Evolutionary conservation across 30 jellyfish, hydroid and myxozoan genomes (phyloP), one percentile per base, ranked within the genome.

Genomic region (Aurelia sp.): DNA sequence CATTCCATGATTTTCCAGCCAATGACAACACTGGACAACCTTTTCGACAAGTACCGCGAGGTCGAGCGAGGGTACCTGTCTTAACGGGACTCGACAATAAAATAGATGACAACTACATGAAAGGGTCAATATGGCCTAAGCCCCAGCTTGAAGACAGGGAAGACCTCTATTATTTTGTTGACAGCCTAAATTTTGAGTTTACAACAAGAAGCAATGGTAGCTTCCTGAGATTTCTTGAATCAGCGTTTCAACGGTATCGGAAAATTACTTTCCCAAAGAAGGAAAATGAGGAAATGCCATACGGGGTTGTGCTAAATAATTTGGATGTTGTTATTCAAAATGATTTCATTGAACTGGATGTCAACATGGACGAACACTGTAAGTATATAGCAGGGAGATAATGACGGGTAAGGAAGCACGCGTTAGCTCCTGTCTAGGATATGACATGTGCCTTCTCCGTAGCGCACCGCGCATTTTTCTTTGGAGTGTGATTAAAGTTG

Each of bases 51-150:
- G 55, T 44, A 44, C 55, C 55, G 7, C 55, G 55, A 44, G 55
- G 55, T 3, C 55, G 55, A 44, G 55, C 55, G 7, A 44, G 55
- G 15, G 55, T 44, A 9, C 55, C 55, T 44, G 3, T 44, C 0
- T 44, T 44, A 9, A 44, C 55, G 7, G 55, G 55, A 44, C 55
- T 44, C 15, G 55, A 44, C 55, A 2, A 44, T 16, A 75, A 72
- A n/a, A 55, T 79, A 33, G 95, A 79, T 35, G 89, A 79, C 17
- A 67, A 91, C 27, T 86, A 85, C 53, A 95, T 72, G 8, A 77
- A 63, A 38, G 98, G 98, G 1, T 62, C 85, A 9, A 72, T 91
- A 0, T 75, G 92, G 92, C 98, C 98, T 17, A 85, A 80, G 87
- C 98, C 98, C 5, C 96, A 84, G 57, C 30, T 60, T 8, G 96